Conservation (phyloP, 1,140 invertebrate species). For the Zophobas atratus region DNA sequence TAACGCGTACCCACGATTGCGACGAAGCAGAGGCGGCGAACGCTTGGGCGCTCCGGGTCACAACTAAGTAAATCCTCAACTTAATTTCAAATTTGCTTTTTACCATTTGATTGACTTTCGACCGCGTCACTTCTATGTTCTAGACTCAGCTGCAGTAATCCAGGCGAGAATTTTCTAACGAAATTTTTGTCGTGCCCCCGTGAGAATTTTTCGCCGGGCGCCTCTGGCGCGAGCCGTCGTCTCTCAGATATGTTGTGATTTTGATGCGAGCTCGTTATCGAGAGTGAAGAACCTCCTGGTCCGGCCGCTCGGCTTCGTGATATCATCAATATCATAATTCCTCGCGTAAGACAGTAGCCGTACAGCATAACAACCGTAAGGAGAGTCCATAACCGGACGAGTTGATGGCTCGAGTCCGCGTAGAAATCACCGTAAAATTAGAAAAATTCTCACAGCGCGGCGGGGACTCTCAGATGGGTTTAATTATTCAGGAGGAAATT, state of each 20-base stretch:
- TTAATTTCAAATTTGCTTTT: no score
- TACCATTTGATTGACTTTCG: no score
- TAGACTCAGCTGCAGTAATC: no score
- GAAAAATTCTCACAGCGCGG: slow-evolving; percentile 15
- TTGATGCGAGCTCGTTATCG: slow-evolving; percentile 42
- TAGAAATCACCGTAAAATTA: slow-evolving; percentile 43
- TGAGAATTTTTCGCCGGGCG: no score
- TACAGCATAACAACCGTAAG: slow-evolving; percentile 55
- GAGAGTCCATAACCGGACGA: slow-evolving; percentile 27
- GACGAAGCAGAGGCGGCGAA: no score
- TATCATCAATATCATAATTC: slow-evolving; percentile 65
- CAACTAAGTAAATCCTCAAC: no score
- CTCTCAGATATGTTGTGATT: slow-evolving; percentile 14
- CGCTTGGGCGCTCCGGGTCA: no score
- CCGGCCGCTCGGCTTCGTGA: slow-evolving; percentile 44
- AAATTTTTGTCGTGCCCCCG: no score
- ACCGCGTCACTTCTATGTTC: no score
- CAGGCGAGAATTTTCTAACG: no score
- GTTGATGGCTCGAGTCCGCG: background rate
- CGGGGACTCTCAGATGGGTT: background rate
- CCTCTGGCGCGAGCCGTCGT: slow-evolving; percentile 3
- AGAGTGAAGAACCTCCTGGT: slow-evolving; percentile 8
- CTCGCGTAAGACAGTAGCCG: slow-evolving; percentile 62
- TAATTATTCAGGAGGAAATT: slow-evolving; percentile 4
- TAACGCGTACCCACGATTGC: no score